A percentile compares a stretch with the other conserved stretches of the same genome.
These are phyloP conservation scores for Mesodorylaimus sp. DNA, from an alignment of 2,888 invertebrate species.

Conservation along the genomic window DNA sequence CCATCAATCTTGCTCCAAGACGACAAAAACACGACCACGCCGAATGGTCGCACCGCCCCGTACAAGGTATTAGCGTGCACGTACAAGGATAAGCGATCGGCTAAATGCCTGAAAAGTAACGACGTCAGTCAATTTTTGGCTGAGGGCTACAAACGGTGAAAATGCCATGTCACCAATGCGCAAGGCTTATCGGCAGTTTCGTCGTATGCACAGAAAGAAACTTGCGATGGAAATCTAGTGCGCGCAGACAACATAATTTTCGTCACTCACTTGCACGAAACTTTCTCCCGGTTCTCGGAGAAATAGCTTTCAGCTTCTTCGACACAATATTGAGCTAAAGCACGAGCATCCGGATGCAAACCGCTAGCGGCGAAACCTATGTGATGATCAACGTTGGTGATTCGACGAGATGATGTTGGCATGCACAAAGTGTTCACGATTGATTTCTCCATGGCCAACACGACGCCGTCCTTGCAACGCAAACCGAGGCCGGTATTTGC, in stretches of 20 bases:
- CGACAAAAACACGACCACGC: constrained; percentile 61
- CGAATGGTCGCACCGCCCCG: constrained; percentile 93
- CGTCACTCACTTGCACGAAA: constrained; percentile 66
- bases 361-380: constrained; percentile 51
- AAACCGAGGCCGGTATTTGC: constrained; percentile 81
- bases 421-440: constrained; percentile 82
- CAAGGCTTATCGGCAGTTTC: too few relatives aligned
- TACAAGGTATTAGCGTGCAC: constrained; percentile 96
- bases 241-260: too few relatives aligned
- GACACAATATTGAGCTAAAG: constrained; percentile 33
- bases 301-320: constrained; percentile 85
- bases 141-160: too few relatives aligned
- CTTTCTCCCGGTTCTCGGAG: constrained; percentile 55
- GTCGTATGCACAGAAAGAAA: too few relatives aligned
- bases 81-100: constrained; percentile 80
- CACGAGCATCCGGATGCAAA: constrained; percentile 24
- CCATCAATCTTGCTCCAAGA: constrained; percentile 47
- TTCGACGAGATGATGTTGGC: constrained; percentile 51
- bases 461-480: constrained; percentile 82
- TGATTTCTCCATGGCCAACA: constrained; percentile 91
- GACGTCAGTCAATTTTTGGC: too few relatives aligned
- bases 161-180: too few relatives aligned
- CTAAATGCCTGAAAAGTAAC: too few relatives aligned
- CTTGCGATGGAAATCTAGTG: too few relatives aligned
- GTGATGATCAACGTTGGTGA: constrained; percentile 66